Conservation (phyloP, 2,888 invertebrate genomes). For the Ornithoptera alexandrae region DNA sequence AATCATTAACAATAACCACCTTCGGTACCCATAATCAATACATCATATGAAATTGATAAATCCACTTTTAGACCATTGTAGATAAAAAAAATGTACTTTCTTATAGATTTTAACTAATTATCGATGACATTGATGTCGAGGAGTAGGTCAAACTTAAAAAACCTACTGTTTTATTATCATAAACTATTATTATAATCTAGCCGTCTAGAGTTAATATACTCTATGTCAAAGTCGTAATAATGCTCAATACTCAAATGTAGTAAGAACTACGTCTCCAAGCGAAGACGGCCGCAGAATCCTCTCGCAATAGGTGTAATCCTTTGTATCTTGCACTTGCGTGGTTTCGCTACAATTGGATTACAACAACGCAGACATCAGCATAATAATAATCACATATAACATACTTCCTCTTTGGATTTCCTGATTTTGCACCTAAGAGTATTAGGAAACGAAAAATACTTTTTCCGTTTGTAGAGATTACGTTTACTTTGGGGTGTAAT, state of each 20-base stretch:
- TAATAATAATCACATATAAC: constrained; percentile 4
- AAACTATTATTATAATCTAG: neutral
- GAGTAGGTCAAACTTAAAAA: neutral
- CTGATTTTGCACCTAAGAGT: too few relatives aligned
- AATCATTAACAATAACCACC: too few relatives aligned
- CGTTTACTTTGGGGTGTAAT: too few relatives aligned
- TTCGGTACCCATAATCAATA: too few relatives aligned
- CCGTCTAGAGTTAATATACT: too few relatives aligned
- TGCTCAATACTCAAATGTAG: neutral
- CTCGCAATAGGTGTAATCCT: constrained; percentile 17
- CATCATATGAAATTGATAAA: too few relatives aligned
- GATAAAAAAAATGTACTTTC: too few relatives aligned
- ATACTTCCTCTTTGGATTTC: neutral
- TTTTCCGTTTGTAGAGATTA: too few relatives aligned
- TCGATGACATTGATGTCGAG: too few relatives aligned
- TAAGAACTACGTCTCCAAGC: constrained; percentile 7
- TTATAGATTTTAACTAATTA: too few relatives aligned
- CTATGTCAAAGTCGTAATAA: neutral
- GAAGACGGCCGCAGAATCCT: neutral
- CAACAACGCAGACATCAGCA: constrained; percentile 13
- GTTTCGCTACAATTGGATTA: constrained; percentile 27
- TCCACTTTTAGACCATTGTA: too few relatives aligned
- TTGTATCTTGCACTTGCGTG: constrained; percentile 10
- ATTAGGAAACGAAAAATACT: too few relatives aligned
- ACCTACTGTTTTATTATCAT: neutral